Evolutionary conservation across 2,888 invertebrate species (phyloP), one percentile per base, ranked within the genome.

Genomic region (Pristionchus exspectatus): DNA sequence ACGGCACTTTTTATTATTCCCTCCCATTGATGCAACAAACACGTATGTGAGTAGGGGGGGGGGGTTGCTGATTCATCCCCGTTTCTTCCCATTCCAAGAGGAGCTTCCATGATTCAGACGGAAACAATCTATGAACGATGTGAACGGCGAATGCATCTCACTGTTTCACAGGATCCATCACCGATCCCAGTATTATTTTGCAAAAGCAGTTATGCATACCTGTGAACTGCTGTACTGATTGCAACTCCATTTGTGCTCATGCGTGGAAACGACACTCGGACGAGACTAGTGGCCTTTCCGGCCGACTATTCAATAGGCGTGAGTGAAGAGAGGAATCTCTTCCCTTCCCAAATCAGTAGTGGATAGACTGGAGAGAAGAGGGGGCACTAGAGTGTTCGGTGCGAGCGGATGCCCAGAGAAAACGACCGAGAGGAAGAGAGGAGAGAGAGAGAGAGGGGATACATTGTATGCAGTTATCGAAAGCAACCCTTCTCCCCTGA

Each of bases 331-430:
- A 81, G 81, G 81, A 81, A 50, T 81, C 81, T 50, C 81, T 81
- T 38, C 74, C 27, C n/a, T 27, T 27, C 69, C 74, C 74, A 81
- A 81, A 81, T 81, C 50, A 81, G 81, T 81, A 81, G 81, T 81
- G 50, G 81, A 81, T 44, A 81, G 81, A 81, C 33, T 44, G 74
- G 81, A 81, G 81, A 33, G 81, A 27, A 81, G 81, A 81, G 81
- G 24, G 10, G 81, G 12, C 24, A n/a, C 74, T 44, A 81, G 81
- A 81, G 81, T 81, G 81, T 81, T 81, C 81, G 81, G n/a, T 27
- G 50, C 27, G n/a, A 50, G 44, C 4, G 81, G 81, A 81, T 81
- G 27, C 50, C n/a, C 81, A 81, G 81, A 81, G 81, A 81, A 50
- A 81, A 50, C 81, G 81, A 81, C 38, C 81, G n/a, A 81, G 27